phyloP scores from a whole-genome alignment of 2,888 invertebrate species.

The Isoperla grammatica region DNA sequence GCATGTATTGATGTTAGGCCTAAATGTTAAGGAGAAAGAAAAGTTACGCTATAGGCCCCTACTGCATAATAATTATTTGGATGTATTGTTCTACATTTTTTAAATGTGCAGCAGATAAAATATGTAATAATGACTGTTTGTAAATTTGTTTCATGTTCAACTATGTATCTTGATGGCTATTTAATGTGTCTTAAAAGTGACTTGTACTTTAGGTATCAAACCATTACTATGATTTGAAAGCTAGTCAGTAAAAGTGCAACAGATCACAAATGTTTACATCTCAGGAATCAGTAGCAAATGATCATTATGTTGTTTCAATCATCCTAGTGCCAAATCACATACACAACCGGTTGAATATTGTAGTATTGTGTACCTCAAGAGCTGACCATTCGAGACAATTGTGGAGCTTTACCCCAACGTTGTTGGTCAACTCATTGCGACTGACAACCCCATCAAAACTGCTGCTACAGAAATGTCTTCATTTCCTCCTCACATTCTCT shows the following conservation, averaged over 20 bases:
- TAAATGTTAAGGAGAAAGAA: no score
- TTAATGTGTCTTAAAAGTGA: no score
- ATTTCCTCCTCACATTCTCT: conserved; percentile 21
- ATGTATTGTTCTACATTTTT: no score
- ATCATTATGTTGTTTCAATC: conserved; percentile 26
- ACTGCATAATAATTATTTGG: no score
- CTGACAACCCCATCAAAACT: background rate
- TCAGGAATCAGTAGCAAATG: conserved; percentile 31
- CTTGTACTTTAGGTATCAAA: conserved; percentile 13
- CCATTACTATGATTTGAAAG: conserved; percentile 27
- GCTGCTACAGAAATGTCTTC: conserved; percentile 10
- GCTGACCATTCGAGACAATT: background rate
- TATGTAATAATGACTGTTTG: no score
- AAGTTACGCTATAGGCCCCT: no score
- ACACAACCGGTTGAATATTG: conserved; percentile 14
- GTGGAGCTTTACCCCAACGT: conserved; percentile 8
- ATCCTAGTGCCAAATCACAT: conserved; percentile 32
- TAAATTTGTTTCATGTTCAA: no score
- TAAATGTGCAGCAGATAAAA: no score
- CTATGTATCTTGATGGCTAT: no score
- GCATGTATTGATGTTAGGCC: no score
- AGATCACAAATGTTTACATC: conserved; percentile 29
- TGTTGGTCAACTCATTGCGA: conserved; percentile 11
- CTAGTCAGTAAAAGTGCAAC: conserved; percentile 32
- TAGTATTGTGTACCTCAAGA: conserved; percentile 19